phyloP scores from a whole-genome alignment of 2,888 invertebrate species.

The Pyrrhosoma nymphula region DNA sequence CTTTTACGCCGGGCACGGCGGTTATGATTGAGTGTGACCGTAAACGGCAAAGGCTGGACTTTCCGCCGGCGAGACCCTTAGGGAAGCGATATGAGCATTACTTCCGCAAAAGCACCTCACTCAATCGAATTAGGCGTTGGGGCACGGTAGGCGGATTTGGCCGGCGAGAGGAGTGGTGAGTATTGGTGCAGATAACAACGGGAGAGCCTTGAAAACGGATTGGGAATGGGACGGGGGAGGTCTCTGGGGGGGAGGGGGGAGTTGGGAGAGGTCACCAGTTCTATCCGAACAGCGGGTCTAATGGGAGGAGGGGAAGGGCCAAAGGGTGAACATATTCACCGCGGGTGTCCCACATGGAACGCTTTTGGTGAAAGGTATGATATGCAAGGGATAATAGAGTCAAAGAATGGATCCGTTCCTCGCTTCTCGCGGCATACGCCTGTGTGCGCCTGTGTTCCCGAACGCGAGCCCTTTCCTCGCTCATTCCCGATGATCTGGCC shows the following conservation, averaged over 20 bases:
- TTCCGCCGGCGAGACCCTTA: not conserved
- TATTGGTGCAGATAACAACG: constrained; percentile 14
- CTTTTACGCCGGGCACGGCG: not conserved
- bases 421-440: not conserved
- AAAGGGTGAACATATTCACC: not conserved
- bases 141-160: not conserved
- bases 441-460: too few species aligned
- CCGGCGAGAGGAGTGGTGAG: not conserved
- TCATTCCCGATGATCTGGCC: too few species aligned
- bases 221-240: not conserved
- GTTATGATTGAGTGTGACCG: not conserved
- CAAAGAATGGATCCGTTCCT: not conserved
- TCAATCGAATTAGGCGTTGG: constrained; percentile 7
- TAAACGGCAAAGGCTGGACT: not conserved
- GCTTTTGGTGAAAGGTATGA: not conserved
- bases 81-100: not conserved
- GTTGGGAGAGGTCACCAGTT: not conserved
- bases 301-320: not conserved
- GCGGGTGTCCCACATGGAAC: not conserved
- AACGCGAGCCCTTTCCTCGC: too few species aligned
- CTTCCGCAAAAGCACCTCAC: not conserved
- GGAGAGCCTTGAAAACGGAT: not conserved
- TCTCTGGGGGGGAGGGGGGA: not conserved
- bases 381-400: not conserved
- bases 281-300: not conserved